These are phyloP conservation scores for Pammene aurita DNA, from an alignment of 2,888 invertebrate species.

Conservation along the genomic window DNA sequence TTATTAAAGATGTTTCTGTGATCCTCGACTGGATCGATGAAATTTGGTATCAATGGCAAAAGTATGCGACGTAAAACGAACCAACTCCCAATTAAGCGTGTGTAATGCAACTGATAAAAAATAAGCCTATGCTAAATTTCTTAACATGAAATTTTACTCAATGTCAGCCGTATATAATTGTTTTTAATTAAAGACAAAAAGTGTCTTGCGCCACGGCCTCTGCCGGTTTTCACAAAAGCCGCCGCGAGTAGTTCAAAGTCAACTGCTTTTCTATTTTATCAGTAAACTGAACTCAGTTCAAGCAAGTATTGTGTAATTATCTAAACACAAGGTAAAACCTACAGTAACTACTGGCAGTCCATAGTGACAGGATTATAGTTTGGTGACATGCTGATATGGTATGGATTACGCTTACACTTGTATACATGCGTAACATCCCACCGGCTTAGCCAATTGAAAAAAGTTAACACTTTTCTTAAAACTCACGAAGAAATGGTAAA, in stretches of 20 bases:
- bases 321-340: background rate
- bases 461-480: too few relatives aligned
- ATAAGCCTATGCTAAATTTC: too few relatives aligned
- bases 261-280: conserved; percentile 35
- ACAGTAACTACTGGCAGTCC: background rate
- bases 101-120: too few relatives aligned
- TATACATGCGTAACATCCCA: background rate
- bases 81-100: too few relatives aligned
- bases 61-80: too few relatives aligned
- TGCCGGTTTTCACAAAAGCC: conserved; percentile 28
- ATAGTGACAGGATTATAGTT: too few relatives aligned
- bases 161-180: conserved; percentile 26
- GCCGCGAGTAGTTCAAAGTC: conserved; percentile 36
- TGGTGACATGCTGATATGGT: background rate
- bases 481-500: too few relatives aligned
- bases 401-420: background rate
- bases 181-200: conserved; percentile 34
- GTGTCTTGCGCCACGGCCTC: conserved; percentile 25
- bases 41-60: too few relatives aligned
- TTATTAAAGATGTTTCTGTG: too few relatives aligned
- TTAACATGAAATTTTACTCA: conserved; percentile 17
- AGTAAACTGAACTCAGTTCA: conserved; percentile 13
- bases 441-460: too few relatives aligned
- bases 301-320: too few relatives aligned
- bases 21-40: too few relatives aligned